These are phyloP conservation scores for Azemiops feae DNA, from an alignment of 2,113 vertebrate genomes.

Conservation along the genomic window DNA sequence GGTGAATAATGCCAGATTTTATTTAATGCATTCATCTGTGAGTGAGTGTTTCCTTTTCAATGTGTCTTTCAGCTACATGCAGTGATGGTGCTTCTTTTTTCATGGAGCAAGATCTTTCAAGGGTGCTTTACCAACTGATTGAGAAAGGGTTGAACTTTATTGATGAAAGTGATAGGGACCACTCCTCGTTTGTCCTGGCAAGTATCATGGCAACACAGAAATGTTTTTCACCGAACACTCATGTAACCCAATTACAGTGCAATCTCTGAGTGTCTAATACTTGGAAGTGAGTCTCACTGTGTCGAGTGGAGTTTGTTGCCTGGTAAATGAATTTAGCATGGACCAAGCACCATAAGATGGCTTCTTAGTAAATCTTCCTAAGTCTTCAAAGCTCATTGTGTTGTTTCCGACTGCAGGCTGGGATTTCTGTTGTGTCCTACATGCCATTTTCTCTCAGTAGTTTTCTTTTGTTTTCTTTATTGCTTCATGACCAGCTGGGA, in stretches of 20 bases:
- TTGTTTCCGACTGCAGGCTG: background rate
- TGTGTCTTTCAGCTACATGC: background rate
- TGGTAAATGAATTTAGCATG: background rate
- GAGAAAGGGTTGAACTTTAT: background rate
- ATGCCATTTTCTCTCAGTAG: background rate
- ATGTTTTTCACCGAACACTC: background rate
- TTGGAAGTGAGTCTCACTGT: background rate
- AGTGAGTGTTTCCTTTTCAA: slow-evolving; percentile 14
- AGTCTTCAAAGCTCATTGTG: background rate
- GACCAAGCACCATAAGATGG: background rate
- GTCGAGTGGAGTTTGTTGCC: background rate
- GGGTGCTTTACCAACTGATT: too few relatives aligned
- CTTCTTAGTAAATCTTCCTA: background rate
- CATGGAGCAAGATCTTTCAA: too few relatives aligned
- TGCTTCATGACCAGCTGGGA: background rate
- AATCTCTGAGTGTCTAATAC: background rate
- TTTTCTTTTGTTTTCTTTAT: background rate
- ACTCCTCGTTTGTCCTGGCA: too few relatives aligned
- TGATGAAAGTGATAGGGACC: background rate
- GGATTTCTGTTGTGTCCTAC: background rate
- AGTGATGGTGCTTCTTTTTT: background rate
- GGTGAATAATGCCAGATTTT: slow-evolving; percentile 57
- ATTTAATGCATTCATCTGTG: slow-evolving; percentile 24
- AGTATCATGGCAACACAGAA: background rate
- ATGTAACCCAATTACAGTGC: background rate